A percentile compares a stretch with the other conserved stretches of the same genome.
Conservation (phyloP, 2,797 vertebrate species). For the Alectoris magna region DNA sequence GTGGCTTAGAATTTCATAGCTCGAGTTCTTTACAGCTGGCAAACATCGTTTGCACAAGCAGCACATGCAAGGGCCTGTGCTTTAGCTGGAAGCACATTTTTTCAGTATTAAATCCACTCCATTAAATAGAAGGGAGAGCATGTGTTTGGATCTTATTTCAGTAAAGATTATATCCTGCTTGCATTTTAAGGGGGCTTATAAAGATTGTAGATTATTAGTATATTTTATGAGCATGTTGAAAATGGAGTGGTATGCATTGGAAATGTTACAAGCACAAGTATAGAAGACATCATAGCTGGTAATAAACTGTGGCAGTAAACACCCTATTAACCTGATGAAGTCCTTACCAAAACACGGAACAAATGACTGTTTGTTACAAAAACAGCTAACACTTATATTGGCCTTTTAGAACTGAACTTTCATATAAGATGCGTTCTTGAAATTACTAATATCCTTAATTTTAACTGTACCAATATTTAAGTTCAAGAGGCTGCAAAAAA, state of each 20-base stretch:
- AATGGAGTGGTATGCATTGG: neutral
- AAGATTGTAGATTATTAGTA: neutral
- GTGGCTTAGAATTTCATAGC: slow-evolving; percentile 37
- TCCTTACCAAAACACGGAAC: slow-evolving; percentile 1
- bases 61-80: neutral
- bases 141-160: slow-evolving; percentile 23
- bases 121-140: neutral
- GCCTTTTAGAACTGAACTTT: neutral
- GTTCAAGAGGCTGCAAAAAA: slow-evolving; percentile 1
- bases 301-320: neutral
- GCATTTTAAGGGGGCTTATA: slow-evolving; percentile 23
- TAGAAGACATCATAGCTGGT: neutral
- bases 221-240: slow-evolving; percentile 6
- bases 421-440: neutral
- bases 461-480: neutral
- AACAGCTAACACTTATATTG: neutral
- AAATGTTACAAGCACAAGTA: neutral
- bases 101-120: slow-evolving; percentile 2
- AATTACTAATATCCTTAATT: neutral
- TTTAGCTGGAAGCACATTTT: slow-evolving; percentile 17
- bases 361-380: neutral
- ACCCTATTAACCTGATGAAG: neutral
- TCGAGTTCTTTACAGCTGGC: slow-evolving; percentile 3
- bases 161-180: neutral
- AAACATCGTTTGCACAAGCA: neutral